Conservation (phyloP, 23 tunicate genomes). For the Halocynthia aurantium region DNA sequence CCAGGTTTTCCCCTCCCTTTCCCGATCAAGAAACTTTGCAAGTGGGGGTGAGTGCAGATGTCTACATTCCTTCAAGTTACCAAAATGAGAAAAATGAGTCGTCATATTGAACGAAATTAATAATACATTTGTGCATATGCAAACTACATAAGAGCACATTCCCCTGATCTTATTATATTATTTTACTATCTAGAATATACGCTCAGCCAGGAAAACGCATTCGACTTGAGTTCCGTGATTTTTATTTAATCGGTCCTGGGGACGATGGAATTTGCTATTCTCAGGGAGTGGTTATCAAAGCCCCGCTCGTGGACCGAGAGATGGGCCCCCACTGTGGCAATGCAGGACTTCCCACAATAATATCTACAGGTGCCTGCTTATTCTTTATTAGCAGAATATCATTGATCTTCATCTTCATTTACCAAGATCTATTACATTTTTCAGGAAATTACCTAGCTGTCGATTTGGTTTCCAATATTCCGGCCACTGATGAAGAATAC, state of each 20-base stretch:
- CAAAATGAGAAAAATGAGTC: no score
- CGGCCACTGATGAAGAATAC: conserved; percentile 50
- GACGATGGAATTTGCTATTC: conserved; percentile 47
- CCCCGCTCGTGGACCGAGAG: conserved; percentile 31
- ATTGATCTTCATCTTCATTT: not conserved
- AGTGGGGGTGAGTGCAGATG: conserved; percentile 40
- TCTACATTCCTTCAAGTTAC: not conserved
- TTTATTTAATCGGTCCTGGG: conserved; percentile 71
- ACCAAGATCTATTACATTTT: not conserved
- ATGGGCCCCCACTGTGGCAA: conserved; percentile 84
- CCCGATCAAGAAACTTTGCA: conserved; percentile 48
- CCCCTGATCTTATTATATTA: not conserved
- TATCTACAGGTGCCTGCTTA: conserved; percentile 41
- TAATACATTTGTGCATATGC: no score
- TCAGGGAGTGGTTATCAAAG: conserved; percentile 46
- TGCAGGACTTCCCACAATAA: conserved; percentile 55
- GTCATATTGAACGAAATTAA: no score
- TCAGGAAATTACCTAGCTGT: conserved; percentile 50
- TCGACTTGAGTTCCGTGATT: conserved; percentile 71
- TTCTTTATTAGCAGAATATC: not conserved
- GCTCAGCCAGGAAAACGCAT: conserved; percentile 35
- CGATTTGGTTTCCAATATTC: conserved; percentile 26
- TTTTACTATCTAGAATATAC: conserved; percentile 35
- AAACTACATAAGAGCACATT: no score
- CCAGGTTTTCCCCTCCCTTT: conserved; percentile 60